A percentile compares a stretch with the other conserved stretches of the same genome.
Evolutionary conservation across 2,888 invertebrate genomes (phyloP).

Genomic region (Halictus quadricinctus): DNA sequence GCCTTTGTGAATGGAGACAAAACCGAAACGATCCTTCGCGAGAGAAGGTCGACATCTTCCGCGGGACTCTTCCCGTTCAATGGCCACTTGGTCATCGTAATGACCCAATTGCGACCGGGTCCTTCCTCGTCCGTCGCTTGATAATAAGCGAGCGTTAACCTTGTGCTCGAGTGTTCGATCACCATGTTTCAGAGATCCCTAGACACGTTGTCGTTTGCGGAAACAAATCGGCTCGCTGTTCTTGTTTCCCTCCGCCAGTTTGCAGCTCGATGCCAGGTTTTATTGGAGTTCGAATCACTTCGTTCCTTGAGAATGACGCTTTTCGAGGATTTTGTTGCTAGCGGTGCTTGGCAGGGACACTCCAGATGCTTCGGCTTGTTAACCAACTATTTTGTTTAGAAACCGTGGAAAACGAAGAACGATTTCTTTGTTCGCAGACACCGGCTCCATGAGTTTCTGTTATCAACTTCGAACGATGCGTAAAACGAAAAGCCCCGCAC

Average conservation of each 20-base stretch:
- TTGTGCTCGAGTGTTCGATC: too few relatives aligned
- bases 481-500: not conserved
- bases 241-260: not conserved
- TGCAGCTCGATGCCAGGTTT: not conserved
- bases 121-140: not conserved
- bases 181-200: too few relatives aligned
- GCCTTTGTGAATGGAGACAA: conserved; percentile 63
- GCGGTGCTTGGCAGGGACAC: not conserved
- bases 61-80: conserved; percentile 13
- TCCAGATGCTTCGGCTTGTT: not conserved
- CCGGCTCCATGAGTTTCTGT: not conserved
- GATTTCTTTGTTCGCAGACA: not conserved
- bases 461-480: not conserved
- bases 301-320: not conserved
- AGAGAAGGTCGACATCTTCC: conserved; percentile 48
- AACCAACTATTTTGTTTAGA: not conserved
- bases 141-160: not conserved
- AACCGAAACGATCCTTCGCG: conserved; percentile 31
- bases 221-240: not conserved
- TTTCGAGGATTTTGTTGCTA: not conserved
- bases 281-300: not conserved
- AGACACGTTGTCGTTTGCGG: not conserved
- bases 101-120: not conserved
- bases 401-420: not conserved
- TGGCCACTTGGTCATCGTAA: conserved; percentile 20